Conservation (phyloP, 2,113 vertebrate genomes). For the Scalopus aquaticus region DNA sequence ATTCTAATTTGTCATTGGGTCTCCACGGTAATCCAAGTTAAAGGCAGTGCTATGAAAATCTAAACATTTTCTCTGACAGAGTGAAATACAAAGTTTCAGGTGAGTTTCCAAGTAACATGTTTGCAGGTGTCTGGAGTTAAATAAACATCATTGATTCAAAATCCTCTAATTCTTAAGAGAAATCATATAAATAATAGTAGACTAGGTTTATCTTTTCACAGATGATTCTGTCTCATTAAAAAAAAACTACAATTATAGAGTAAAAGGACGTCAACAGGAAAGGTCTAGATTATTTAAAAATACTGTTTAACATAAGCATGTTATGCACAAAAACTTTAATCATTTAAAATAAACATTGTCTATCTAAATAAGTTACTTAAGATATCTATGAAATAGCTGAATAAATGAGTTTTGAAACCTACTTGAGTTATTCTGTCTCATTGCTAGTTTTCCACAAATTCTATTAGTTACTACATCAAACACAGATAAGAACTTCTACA, state of each 20-base stretch:
- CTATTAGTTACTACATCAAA: constrained; percentile 43
- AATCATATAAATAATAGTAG: background rate
- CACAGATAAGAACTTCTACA: background rate
- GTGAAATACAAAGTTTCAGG: background rate
- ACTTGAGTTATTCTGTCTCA: constrained; percentile 41
- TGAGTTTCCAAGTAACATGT: background rate
- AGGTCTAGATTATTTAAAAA: constrained; percentile 23
- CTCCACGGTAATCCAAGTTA: background rate
- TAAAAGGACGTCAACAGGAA: background rate
- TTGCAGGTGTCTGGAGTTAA: background rate
- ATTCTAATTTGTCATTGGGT: background rate
- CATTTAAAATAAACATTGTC: background rate
- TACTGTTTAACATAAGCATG: background rate
- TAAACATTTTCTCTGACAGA: background rate
- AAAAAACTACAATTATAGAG: background rate
- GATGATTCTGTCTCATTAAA: background rate
- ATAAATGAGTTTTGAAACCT: constrained; percentile 33
- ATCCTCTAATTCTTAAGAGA: background rate
- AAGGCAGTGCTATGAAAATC: background rate
- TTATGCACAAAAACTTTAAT: constrained; percentile 16
- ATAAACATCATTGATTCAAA: background rate
- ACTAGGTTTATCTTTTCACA: constrained; percentile 14
- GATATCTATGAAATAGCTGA: constrained; percentile 9
- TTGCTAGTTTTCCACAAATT: constrained; percentile 35
- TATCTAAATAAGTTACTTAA: constrained; percentile 49